Evolutionary conservation across 2,888 invertebrate genomes (phyloP), one percentile per base, ranked within the genome.

Genomic region (Hemithea aestivaria): DNA sequence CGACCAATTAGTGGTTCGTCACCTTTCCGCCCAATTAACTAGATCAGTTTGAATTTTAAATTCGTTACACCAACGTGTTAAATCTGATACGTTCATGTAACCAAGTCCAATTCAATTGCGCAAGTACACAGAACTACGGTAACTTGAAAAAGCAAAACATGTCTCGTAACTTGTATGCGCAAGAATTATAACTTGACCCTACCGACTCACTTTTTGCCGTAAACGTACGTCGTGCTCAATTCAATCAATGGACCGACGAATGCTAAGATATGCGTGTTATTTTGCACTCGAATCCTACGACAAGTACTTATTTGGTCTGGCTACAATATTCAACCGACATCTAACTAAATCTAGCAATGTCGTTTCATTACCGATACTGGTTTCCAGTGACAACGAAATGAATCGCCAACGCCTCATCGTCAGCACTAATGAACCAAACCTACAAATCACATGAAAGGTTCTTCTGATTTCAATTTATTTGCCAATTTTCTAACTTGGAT

Each of bases 201-300:
- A 48, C 43, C 52, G 58, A 46, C 46, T 66, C 51, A 56, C 57
- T 71, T 68, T 64, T 65, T 56, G 42, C 48, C 35, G 35, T 42
- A 45, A 55, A 53, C 46, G 40, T 38, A 45, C 49, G 49, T 48
- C 35, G n/a, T n/a, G n/a, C n/a, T 40, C 48, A 53, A 46, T 50
- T 53, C 45, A 51, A 40, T 27, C 41, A 47, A 46, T 31, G 35
- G 45, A 44, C 35, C 40, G 8, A 25, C 27, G 38, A 38, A 39
- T 41, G 27, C 27, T 34, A 20, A 10, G 35, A 21, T 41, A 16
- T 12, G 27, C 26, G 2, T 4, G 2, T 16, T 16, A 16, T 16
- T 16, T 5, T 16, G 16, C 2, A 16, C 3, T 4, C 5, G 5
- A 16, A 5, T 4, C 16, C 2, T 4, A 16, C 27, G 16, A 31